Evolutionary conservation across 2,113 vertebrate species (phyloP).

Genomic region (Corynorhinus townsendii): DNA sequence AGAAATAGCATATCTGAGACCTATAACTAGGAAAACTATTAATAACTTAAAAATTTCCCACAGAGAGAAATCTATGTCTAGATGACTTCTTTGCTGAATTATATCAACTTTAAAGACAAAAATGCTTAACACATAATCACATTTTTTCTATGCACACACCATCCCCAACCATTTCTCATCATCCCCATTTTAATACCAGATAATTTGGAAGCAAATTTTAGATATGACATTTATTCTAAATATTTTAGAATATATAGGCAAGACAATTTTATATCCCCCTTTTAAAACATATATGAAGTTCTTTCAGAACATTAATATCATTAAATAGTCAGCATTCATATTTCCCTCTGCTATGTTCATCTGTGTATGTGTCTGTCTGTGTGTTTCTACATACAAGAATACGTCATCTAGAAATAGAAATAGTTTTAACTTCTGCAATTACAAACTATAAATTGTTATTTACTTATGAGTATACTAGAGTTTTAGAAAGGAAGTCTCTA

Average conservation of each 20-base stretch:
- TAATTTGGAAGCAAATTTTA: background rate
- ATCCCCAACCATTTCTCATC: background rate
- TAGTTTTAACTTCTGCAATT: background rate
- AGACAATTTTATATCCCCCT: background rate
- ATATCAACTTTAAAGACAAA: background rate
- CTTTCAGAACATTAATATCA: background rate
- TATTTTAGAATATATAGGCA: background rate
- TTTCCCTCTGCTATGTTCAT: background rate
- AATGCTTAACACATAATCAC: background rate
- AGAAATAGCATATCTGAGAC: background rate
- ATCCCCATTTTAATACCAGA: background rate
- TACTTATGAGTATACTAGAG: background rate
- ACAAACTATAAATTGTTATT: background rate
- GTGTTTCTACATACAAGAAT: background rate
- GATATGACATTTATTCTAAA: background rate
- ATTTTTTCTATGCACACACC: background rate
- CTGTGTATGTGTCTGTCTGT: background rate
- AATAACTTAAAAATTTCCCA: background rate
- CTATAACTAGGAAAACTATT: background rate
- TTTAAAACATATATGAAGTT: background rate
- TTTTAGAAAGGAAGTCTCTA: background rate
- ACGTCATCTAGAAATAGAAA: background rate
- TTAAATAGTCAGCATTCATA: background rate
- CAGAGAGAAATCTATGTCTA: background rate
- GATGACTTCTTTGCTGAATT: background rate